Evolutionary conservation across 2,888 invertebrate genomes (phyloP), one percentile per base, ranked within the genome.

Genomic region (Hirtodrosophila histrioides): DNA sequence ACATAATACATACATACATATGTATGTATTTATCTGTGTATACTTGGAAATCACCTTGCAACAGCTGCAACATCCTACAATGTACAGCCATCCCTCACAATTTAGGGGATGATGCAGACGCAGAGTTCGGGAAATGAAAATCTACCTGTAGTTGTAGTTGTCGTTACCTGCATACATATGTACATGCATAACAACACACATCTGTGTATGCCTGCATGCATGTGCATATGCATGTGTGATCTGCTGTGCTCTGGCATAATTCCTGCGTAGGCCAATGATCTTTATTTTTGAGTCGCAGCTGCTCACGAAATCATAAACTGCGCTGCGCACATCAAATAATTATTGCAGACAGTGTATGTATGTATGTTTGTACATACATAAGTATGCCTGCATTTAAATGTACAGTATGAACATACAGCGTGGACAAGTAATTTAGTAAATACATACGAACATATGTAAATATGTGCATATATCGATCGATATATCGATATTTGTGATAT

Each of bases 11-110:
- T 9, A 29, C 58, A 49, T 48, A 49, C 56, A 54, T 53, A 51
- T 53, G 40, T 11, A 7, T 9, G 45, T 58, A 10, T 4, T 50
- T 48, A 35, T 54, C 61, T 61, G 12, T 63, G 57, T 23, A 41
- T 61, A 66, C 63, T 57, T 58, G 75, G 81, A 78, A 81, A 86
- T 86, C 88, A 88, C 89, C 88, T 88, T 88, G 86, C 86, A 83
- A 77, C 88, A 88, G 89, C 88, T 88, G 85, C 83, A 75, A 80
- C 68, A 69, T 61, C 73, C 66, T 57, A 55, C 61, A 56, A 62
- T 40, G 75, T 74, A 75, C 73, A 75, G 75, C 66, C 75, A 75
- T 66, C 75, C 73, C 75, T 74, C 66, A 75, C 73, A 57, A 61
- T 55, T 75, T 74, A 70, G 53, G 75, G 73, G 73, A 69, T 73